A percentile compares a stretch with the other conserved stretches of the same genome.
Evolutionary conservation across 1,140 invertebrate species (phyloP).

Genomic region (Triops longicaudatus): DNA sequence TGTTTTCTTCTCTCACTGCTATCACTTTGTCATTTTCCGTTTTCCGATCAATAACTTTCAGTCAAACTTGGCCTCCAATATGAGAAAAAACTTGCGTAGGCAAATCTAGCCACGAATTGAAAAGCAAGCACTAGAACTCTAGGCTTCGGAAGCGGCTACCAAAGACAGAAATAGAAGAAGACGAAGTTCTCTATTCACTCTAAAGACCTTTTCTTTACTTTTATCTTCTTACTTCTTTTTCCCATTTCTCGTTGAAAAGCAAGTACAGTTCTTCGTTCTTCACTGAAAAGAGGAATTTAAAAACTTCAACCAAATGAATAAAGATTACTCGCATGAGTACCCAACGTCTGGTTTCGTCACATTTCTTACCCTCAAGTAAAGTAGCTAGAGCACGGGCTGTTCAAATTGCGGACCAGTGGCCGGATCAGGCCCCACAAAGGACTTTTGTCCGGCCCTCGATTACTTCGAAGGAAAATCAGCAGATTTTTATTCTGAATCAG

Average conservation of each 20-base stretch:
- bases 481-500: no score
- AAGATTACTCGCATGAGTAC: not conserved
- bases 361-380: not conserved
- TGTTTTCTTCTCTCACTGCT: no score
- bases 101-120: not conserved
- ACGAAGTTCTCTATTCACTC: no score
- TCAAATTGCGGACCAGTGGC: no score
- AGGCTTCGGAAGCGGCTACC: no score
- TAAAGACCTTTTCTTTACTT: not conserved
- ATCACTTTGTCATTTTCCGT: not conserved
- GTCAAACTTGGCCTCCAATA: not conserved
- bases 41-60: slow-evolving; percentile 15
- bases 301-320: not conserved
- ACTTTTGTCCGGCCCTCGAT: not conserved
- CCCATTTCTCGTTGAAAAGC: not conserved
- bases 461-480: not conserved
- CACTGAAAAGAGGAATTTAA: not conserved
- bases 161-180: no score
- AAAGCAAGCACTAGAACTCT: no score
- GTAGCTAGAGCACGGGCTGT: no score
- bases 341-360: not conserved
- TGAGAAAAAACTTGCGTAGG: not conserved
- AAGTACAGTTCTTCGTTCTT: not conserved
- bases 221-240: not conserved
- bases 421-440: no score